phyloP scores from a whole-genome alignment of 2,888 invertebrate species.

The Trichopoda pennipes region DNA sequence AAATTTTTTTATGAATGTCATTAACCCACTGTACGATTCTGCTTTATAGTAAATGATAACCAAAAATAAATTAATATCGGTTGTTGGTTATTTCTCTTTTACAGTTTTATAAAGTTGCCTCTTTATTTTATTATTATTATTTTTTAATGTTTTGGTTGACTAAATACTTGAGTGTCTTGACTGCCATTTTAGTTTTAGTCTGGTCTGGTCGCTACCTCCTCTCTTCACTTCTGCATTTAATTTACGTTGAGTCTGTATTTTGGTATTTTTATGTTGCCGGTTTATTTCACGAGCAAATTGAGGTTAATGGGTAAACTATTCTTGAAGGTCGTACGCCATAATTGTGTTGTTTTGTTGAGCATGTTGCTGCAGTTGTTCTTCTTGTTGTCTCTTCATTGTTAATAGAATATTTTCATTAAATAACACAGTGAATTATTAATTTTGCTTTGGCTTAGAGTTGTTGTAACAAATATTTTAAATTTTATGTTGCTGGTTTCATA shows the following conservation, averaged over 20 bases:
- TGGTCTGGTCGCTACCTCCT: background rate
- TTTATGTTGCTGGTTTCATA: constrained; percentile 8
- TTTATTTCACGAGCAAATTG: constrained; percentile 56
- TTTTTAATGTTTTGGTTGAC: constrained; percentile 19
- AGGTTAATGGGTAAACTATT: constrained; percentile 68
- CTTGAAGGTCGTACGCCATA: constrained; percentile 63
- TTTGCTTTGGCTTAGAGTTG: constrained; percentile 15
- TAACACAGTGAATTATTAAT: constrained; percentile 25
- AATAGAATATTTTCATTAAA: constrained; percentile 45
- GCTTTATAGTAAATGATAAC: constrained; percentile 5
- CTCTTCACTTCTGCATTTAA: background rate
- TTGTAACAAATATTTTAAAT: constrained; percentile 27
- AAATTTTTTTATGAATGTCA: background rate
- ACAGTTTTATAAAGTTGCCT: background rate
- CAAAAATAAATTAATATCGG: background rate
- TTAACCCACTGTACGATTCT: constrained; percentile 20
- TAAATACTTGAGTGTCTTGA: constrained; percentile 35
- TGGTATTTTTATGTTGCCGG: constrained; percentile 54
- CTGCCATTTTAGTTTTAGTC: constrained; percentile 7
- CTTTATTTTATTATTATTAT: background rate
- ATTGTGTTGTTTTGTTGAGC: constrained; percentile 13
- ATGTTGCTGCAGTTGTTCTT: constrained; percentile 3
- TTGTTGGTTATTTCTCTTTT: constrained; percentile 5
- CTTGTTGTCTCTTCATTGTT: background rate
- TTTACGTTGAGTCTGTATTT: constrained; percentile 23